Percentiles rank a stretch among this genome's conserved stretches.
These are phyloP conservation scores for Eurois occulta DNA, from an alignment of 2,888 invertebrate species.

Conservation along the genomic window DNA sequence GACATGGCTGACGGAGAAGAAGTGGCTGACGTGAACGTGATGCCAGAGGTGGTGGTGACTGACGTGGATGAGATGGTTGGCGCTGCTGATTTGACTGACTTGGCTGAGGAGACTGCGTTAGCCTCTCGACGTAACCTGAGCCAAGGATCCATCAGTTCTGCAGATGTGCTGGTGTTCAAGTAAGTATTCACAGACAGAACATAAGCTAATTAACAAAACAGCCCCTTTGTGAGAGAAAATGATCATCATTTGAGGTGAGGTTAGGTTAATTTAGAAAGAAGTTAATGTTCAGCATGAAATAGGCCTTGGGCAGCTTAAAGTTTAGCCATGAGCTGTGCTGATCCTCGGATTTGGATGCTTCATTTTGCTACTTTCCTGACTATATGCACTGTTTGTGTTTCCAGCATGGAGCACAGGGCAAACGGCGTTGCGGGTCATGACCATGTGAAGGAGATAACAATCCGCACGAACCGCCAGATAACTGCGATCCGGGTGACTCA, in stretches of 20 bases:
- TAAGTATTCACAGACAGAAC: not conserved
- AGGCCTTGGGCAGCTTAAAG: not conserved
- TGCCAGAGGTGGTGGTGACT: not conserved
- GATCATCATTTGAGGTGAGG: not conserved
- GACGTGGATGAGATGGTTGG: not conserved
- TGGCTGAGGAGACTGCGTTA: not conserved
- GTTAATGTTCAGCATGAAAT: not conserved
- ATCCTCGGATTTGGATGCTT: not conserved
- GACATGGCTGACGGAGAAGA: too few relatives aligned
- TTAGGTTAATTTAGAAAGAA: not conserved
- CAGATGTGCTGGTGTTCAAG: not conserved
- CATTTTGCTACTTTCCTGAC: not conserved
- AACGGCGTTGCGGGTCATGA: not conserved
- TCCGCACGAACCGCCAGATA: not conserved
- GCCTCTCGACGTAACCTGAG: not conserved
- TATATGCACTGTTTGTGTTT: not conserved
- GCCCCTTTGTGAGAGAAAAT: not conserved
- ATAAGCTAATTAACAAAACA: not conserved
- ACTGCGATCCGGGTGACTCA: slow-evolving; percentile 22
- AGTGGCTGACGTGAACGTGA: too few relatives aligned
- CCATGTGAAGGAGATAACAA: not conserved
- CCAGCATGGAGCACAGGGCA: not conserved
- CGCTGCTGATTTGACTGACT: not conserved
- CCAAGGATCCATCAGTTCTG: not conserved
- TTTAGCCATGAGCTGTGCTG: not conserved